Percentiles rank a stretch among this genome's conserved stretches.
Conservation (phyloP, 2,888 invertebrate genomes). For the Leucania comma region DNA sequence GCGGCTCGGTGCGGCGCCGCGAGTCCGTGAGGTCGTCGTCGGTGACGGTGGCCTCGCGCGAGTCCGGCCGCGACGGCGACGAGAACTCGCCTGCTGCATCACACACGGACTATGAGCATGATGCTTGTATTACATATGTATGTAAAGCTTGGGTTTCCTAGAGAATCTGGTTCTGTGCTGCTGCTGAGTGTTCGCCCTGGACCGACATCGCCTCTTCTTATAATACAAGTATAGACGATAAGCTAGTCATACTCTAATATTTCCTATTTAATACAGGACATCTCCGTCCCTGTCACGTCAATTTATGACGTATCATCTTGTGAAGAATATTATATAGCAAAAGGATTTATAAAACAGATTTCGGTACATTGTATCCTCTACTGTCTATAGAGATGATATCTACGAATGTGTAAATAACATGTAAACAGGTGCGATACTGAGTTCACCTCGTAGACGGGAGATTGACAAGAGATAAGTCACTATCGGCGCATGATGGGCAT, state of each 20-base stretch:
- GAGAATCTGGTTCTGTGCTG: background rate
- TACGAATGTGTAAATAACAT: slow-evolving; percentile 11
- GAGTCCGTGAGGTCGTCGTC: slow-evolving; percentile 78
- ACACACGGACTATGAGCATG: slow-evolving; percentile 11
- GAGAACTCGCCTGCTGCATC: slow-evolving; percentile 77
- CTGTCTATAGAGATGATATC: slow-evolving; percentile 7
- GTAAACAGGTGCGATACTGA: slow-evolving; percentile 23
- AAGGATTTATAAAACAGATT: too few relatives aligned
- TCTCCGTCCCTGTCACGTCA: too few relatives aligned
- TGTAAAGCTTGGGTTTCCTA: background rate
- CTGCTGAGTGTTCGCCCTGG: background rate
- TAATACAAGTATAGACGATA: background rate
- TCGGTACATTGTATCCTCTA: slow-evolving; percentile 5
- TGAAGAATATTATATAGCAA: too few relatives aligned
- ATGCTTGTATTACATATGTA: background rate
- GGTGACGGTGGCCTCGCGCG: slow-evolving; percentile 80
- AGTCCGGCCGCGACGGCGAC: slow-evolving; percentile 80
- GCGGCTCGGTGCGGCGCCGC: slow-evolving; percentile 65
- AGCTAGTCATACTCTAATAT: background rate
- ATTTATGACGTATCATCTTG: too few relatives aligned
- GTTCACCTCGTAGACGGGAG: slow-evolving; percentile 6
- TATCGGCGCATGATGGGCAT: slow-evolving; percentile 6
- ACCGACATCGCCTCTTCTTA: too few relatives aligned
- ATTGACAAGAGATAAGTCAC: slow-evolving; percentile 35
- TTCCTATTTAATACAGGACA: background rate